Percentiles rank a stretch among this genome's conserved stretches.
phyloP scores from a whole-genome alignment of 2,797 vertebrate genomes.

The Siniperca obscura region DNA sequence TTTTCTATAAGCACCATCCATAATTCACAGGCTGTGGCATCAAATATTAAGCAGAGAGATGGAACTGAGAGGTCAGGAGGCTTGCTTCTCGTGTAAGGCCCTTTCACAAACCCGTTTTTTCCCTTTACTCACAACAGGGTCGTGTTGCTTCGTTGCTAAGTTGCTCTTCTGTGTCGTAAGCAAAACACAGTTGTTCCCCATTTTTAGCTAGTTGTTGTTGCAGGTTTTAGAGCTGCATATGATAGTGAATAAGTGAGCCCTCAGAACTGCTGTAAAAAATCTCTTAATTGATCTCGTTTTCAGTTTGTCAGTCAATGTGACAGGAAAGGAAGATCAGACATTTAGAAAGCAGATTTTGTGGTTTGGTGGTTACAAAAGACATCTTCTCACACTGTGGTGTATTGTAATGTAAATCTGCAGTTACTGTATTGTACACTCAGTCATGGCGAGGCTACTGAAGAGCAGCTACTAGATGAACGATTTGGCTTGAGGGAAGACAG shows the following conservation, averaged over 20 bases:
- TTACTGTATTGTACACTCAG: slow-evolving; percentile 47
- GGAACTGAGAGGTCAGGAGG: slow-evolving; percentile 75
- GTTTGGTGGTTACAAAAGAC: slow-evolving; percentile 7
- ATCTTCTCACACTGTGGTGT: slow-evolving; percentile 31
- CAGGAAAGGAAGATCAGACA: neutral
- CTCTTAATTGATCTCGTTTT: neutral
- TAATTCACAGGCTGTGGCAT: slow-evolving; percentile 75
- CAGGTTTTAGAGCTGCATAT: slow-evolving; percentile 1
- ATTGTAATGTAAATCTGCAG: slow-evolving; percentile 61
- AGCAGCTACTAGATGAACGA: slow-evolving; percentile 8
- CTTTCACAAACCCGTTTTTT: slow-evolving; percentile 10
- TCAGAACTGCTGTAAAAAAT: slow-evolving; percentile 15
- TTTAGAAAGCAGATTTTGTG: slow-evolving; percentile 12
- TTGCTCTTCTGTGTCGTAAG: neutral
- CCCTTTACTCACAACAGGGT: slow-evolving; percentile 12
- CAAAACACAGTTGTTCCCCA: neutral
- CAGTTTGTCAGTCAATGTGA: slow-evolving; percentile 3
- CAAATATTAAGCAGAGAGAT: slow-evolving; percentile 77
- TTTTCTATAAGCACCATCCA: slow-evolving; percentile 82
- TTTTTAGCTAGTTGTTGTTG: slow-evolving; percentile 4
- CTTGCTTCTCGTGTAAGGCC: slow-evolving; percentile 39
- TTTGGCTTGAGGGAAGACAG: slow-evolving; percentile 16
- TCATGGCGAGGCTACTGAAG: neutral
- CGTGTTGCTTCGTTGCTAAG: neutral
- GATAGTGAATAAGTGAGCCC: neutral